Base-by-base conservation (phyloP, 2,113 vertebrate species). In the Ciconia maguari region DNA sequence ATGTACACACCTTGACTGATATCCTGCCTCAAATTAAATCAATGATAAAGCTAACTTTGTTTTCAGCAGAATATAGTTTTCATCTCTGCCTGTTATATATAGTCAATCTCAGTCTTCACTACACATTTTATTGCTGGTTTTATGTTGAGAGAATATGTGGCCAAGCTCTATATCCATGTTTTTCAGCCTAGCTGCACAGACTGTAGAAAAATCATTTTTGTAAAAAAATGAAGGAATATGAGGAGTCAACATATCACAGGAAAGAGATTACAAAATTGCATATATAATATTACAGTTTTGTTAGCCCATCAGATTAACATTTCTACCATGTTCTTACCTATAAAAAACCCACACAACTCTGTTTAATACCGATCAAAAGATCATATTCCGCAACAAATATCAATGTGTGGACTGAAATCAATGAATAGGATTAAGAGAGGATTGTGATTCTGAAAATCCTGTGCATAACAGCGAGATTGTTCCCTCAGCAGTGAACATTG, bases 401-500 rank as follows among this genome's bases (percentile, higher is more conserved):
- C 27, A 58, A n/a, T 60, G n/a, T 92, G 72, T 89, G 72, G 32
- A 64, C 48, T 78, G 42, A 48, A 92, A 91, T 92, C 60, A 92
- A 48, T 62, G 12, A 77, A 64, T 25, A 89, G 46, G 69, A 78
- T 94, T 91, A 88, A 79, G 68, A 78, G 46, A 46, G 30, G 51
- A 70, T 41, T 93, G 54, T 66, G 64, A 66, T 94, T 89, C 68
- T 87, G 72, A 84, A 92, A 87, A 91, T 84, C 83, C 68, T 70
- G 22, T 75, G 19, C 46, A 41, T 51, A 84, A 34, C 18, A 70
- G 24, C 0, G 2, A 81, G n/a, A 64, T 84, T 87, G 38, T 91
- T 96, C 51, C 55, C 48, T 66, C 42, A 52, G 51, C 38, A 60
- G 46, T 65, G 51, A 78, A 58, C 20, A 55, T 36, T 70, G 32